These are phyloP conservation scores for Zootermopsis nevadensis DNA, from an alignment of 2,888 invertebrate species.

Conservation along the genomic window DNA sequence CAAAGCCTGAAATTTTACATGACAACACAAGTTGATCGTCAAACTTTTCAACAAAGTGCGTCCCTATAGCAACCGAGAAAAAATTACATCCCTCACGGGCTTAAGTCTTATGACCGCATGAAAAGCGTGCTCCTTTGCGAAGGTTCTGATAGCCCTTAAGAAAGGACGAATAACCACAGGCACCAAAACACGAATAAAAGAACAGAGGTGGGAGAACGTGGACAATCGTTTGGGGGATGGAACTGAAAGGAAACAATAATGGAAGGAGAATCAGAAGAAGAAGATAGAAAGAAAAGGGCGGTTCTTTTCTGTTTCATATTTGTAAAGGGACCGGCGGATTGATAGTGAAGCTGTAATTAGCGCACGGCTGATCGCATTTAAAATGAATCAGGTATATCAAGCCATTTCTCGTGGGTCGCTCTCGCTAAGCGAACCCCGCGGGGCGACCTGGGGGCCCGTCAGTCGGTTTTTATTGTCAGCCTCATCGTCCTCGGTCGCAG, in stretches of 20 bases:
- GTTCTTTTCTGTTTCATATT: not conserved
- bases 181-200: slow-evolving; percentile 19
- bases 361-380: slow-evolving; percentile 29
- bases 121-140: not conserved
- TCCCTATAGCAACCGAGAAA: not conserved
- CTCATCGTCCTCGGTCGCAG: too few species aligned
- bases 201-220: slow-evolving; percentile 11
- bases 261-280: too few species aligned
- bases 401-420: too few species aligned
- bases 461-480: too few species aligned
- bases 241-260: slow-evolving; percentile 6
- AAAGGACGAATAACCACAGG: slow-evolving; percentile 1
- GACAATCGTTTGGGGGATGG: slow-evolving; percentile 19
- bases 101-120: slow-evolving; percentile 24
- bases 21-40: not conserved
- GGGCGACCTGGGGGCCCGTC: too few species aligned
- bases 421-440: too few species aligned
- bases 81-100: slow-evolving; percentile 10
- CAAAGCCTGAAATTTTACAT: not conserved
- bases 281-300: not conserved
- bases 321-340: not conserved
- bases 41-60: slow-evolving; percentile 24
- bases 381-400: slow-evolving; percentile 2
- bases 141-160: not conserved
- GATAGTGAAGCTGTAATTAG: slow-evolving; percentile 17